Conservation (phyloP, 2,113 vertebrate species). For the Odontesthes bonariensis region DNA sequence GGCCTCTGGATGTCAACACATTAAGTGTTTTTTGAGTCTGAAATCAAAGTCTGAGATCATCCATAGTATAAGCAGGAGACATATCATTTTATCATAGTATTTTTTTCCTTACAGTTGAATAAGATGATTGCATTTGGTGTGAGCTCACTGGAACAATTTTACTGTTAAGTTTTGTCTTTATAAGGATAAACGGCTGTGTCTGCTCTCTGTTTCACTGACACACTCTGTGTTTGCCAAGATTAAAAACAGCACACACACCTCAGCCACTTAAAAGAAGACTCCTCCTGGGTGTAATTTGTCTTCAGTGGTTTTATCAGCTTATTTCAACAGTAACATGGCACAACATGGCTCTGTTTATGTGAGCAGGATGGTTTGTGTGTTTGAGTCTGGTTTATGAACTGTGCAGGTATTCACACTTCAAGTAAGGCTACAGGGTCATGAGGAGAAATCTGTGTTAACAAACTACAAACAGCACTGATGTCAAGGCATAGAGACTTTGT, state of each 20-base stretch:
- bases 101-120: background rate
- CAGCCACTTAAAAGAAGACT: conserved; percentile 26
- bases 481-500: background rate
- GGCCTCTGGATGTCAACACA: conserved; percentile 30
- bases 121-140: background rate
- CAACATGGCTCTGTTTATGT: conserved; percentile 6
- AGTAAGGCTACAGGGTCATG: background rate
- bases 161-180: conserved; percentile 4
- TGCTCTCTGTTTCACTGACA: conserved; percentile 8
- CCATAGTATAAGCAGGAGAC: background rate
- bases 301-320: background rate
- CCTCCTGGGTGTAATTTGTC: conserved; percentile 19
- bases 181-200: conserved; percentile 45
- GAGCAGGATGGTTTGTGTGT: conserved; percentile 18
- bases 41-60: background rate
- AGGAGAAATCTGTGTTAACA: too few species aligned
- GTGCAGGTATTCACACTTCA: conserved; percentile 1
- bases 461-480: too few species aligned
- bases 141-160: background rate
- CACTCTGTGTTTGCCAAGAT: conserved; percentile 20
- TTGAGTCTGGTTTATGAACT: conserved; percentile 23
- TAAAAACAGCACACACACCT: conserved; percentile 34
- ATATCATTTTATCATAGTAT: background rate
- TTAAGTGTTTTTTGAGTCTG: background rate
- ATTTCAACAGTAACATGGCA: background rate